Evolutionary conservation across 2,113 vertebrate genomes (phyloP), one percentile per base, ranked within the genome.

Genomic region (Vulpes vulpes): DNA sequence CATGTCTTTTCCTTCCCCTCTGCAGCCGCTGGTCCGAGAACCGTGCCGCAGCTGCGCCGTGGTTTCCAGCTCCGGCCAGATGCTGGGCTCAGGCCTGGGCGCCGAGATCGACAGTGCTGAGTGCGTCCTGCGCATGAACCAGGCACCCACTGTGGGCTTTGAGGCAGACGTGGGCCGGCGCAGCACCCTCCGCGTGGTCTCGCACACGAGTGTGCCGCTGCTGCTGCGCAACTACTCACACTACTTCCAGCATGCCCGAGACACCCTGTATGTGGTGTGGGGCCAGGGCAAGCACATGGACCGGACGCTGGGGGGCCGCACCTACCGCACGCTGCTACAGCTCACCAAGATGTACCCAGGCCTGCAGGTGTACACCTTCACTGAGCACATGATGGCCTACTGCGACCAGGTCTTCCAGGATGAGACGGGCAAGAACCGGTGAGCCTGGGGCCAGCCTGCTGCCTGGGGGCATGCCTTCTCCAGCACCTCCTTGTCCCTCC

Each of bases 381-480:
- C 99, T 0, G 99, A 98, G 89, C 98, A 99, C 96, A 99, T 99
- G 99, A 99, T 99, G 98, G 89, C 98, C 0, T 98, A 99, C 95
- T 99, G 99, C 1, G 99, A 99, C 0, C 57, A 98, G 0, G 73
- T 99, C 94, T 99, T 99, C 98, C 99, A 99, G 98, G 99, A 99
- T 0, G 99, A 99, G 98, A 99, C 99, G 0, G 99, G 99, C 62
- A 99, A 99, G 98, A 99, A 99, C 99, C 99, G 99, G 99, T 99
- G 98, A 80, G 95, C 69, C 14, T 1, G 4, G 38, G n/a, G 9
- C 49, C 9, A 14, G 35, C 32, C 62, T 20, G 27, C 8, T 19
- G 32, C 53, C n/a, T 1, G 25, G 49, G 76, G 25, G 12, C 73
- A 53, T 49, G n/a, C 65, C 30, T 74, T 91, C 76, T 49, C 27